Base-by-base conservation (phyloP, 2,888 invertebrate species). In the Drosophila phalerata region DNA sequence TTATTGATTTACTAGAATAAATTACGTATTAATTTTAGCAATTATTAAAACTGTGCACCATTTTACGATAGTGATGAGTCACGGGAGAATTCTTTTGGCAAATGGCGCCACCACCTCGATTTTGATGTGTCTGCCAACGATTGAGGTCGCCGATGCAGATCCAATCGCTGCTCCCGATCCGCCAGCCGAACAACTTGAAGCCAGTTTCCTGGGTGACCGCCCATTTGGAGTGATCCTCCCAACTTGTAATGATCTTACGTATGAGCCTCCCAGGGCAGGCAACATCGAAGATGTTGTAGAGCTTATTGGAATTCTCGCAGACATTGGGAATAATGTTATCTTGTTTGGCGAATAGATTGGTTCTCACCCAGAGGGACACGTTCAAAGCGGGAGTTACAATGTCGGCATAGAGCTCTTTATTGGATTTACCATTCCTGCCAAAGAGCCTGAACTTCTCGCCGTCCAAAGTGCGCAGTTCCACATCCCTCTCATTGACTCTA, bases 131-230 rank as follows among this genome's bases (percentile, higher is more conserved):
- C 79, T 94, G 91, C 61, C 88, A 90, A 3, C 98, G 94, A 91
- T 98, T 98, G 62, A 98, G 98, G 91, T 98, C 98, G 2, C 98
- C 98, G 15, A 98, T 95, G 92, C 98, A 98, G 73, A 96, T 95
- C 96, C 97, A 98, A 77, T 94, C 94, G 2, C 81, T 77, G 3
- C 88, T 87, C 4, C 79, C 85, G 9, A 85, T 74, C 13, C 86
- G 88, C 90, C 89, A 90, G 15, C 85, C 88, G 65, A 85, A 89
- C 10, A 91, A 38, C 37, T 85, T 79, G 5, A 90, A 56, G 28
- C 91, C 90, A 0, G 93, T 92, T 73, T 93, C 93, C 71, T 93
- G 92, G 40, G 92, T 90, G 5, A 97, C 95, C 3, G 96, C 96
- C 97, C 97, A 97, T 92, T 97, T 98, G 0, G 97, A 97, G 91